phyloP scores from a whole-genome alignment of 2,113 vertebrate genomes.

The Gavialis gangeticus region DNA sequence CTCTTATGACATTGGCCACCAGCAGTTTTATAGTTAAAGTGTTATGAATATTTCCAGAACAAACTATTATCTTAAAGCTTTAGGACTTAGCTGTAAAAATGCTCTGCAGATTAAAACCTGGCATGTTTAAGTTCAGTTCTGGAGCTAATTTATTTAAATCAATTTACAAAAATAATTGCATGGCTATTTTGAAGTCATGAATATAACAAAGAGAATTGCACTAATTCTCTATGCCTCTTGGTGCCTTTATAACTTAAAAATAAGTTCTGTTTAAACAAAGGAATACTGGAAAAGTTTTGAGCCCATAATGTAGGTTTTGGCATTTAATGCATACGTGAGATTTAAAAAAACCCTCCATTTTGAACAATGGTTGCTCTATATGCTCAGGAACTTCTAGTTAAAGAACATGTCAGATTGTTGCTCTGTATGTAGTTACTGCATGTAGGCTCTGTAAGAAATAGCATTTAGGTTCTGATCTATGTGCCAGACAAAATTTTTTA shows the following conservation, averaged over 20 bases:
- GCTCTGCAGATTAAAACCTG: conserved; percentile 44
- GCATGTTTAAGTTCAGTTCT: background rate
- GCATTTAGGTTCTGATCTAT: background rate
- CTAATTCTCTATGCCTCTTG: background rate
- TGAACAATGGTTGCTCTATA: background rate
- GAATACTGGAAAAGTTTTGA: background rate
- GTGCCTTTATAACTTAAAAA: background rate
- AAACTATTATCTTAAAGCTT: conserved; percentile 50
- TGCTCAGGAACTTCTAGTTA: background rate
- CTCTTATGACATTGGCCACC: conserved; percentile 28
- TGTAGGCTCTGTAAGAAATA: background rate
- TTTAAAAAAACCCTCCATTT: background rate
- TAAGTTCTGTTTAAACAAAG: background rate
- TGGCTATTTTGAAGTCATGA: conserved; percentile 24
- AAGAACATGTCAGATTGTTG: background rate
- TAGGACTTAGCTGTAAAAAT: conserved; percentile 58
- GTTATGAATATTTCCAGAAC: conserved; percentile 55
- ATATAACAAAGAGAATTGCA: conserved; percentile 25
- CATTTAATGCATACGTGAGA: background rate
- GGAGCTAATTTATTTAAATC: conserved; percentile 58
- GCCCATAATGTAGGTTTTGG: background rate
- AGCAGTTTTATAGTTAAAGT: conserved; percentile 56
- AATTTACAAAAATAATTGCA: conserved; percentile 52
- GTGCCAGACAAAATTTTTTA: background rate
- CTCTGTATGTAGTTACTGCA: background rate